Evolutionary conservation across 2,797 vertebrate genomes (phyloP), one percentile per base, ranked within the genome.

Genomic region (Naso thynnoides): DNA sequence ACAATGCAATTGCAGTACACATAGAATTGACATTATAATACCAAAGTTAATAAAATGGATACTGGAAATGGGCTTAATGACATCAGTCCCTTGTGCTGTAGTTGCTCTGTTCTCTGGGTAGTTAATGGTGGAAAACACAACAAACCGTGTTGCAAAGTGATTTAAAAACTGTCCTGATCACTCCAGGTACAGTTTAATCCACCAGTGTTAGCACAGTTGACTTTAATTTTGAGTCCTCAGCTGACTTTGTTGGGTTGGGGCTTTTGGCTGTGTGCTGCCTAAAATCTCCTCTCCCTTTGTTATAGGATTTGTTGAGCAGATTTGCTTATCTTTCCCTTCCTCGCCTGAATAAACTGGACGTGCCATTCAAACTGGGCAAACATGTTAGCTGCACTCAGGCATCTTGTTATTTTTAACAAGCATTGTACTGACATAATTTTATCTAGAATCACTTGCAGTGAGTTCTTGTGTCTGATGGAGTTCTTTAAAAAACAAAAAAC

Each of bases 211-310:
- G 48, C 42, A 19, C 27, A 61, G 54, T 41, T 45, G 33, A 33
- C 70, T 83, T 79, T 26, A 50, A 44, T n/a, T 50, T 26, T 56
- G n/a, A 75, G 62, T 55, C 57, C 58, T 49, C 2, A 10, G 52
- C 24, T n/a, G 48, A 52, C 56, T 56, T 13, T 33, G 31, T 67
- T 67, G 33, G 33, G 13, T 66, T 71, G 16, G 23, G 27, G 41
- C 23, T 61, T 47, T 63, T 61, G 41, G 11, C 70, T 53, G 23
- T 65, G 54, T 8, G 33, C 49, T 31, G 10, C 2, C 24, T 39
- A 42, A 68, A 70, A 80, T 67, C 68, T 74, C 57, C 8, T 8
- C 56, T 68, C 36, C 73, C 56, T 73, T 87, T 87, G 67, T 85
- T 71, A 56, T 33, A 66, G 62, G 83, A 85, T 86, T 79, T 84